A percentile compares a stretch with the other conserved stretches of the same genome.
Evolutionary conservation across 1,140 invertebrate species (phyloP).

Genomic region (Drosophila trapezifrons): DNA sequence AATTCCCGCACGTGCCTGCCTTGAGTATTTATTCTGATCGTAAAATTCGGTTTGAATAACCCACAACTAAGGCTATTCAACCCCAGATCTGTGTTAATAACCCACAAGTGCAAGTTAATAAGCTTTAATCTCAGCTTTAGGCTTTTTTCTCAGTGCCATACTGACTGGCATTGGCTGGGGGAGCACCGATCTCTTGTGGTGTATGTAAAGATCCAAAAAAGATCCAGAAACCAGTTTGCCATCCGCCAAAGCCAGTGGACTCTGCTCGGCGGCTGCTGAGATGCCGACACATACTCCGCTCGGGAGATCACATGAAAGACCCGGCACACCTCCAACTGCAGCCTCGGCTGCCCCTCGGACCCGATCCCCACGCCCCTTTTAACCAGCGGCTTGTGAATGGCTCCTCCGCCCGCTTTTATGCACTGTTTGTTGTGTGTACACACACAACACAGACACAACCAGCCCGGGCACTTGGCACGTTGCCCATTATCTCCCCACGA

Average conservation of each 20-base stretch:
- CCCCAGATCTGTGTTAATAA: constrained; percentile 4
- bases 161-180: constrained; percentile 54
- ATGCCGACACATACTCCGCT: constrained; percentile 75
- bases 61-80: not conserved
- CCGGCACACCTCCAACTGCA: constrained; percentile 70
- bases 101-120: not conserved
- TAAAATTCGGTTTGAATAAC: not conserved
- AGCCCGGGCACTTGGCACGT: constrained; percentile 73
- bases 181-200: constrained; percentile 46
- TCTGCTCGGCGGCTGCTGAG: constrained; percentile 55
- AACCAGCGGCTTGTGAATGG: constrained; percentile 69
- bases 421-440: constrained; percentile 73
- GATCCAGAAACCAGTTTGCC: constrained; percentile 67
- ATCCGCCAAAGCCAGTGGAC: constrained; percentile 75
- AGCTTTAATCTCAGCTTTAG: not conserved
- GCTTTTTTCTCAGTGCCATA: constrained; percentile 17
- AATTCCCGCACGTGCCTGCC: not conserved
- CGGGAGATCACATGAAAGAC: constrained; percentile 77
- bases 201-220: constrained; percentile 59
- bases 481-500: constrained; percentile 70
- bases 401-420: constrained; percentile 70
- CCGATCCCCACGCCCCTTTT: constrained; percentile 17
- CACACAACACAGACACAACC: constrained; percentile 35
- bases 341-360: not conserved
- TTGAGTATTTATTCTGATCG: not conserved